Percentiles rank a stretch among this genome's conserved stretches.
phyloP scores from a whole-genome alignment of 2,888 invertebrate species.

The Synanthedon tipuliformis region DNA sequence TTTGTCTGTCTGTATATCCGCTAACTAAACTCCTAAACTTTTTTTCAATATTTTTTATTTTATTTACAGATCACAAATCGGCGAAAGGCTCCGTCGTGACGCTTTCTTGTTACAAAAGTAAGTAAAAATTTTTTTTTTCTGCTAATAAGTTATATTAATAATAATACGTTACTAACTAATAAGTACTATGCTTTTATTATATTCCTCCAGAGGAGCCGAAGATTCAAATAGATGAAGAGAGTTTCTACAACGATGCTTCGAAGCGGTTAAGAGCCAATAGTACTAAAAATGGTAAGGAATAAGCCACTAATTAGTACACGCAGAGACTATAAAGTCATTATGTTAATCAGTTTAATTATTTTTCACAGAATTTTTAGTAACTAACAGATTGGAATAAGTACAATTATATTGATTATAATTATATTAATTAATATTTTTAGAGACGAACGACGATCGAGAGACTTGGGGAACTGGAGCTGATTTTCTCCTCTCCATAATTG shows the following conservation, averaged over 20 bases:
- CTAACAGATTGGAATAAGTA: not conserved
- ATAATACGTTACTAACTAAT: not conserved
- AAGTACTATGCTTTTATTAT: not conserved
- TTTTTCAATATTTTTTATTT: too few species aligned
- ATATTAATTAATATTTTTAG: constrained; percentile 12
- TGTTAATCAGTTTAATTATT: not conserved
- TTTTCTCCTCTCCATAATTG: constrained; percentile 85
- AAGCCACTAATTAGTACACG: too few species aligned
- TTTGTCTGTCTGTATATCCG: too few species aligned
- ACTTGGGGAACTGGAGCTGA: constrained; percentile 86
- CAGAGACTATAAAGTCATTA: too few species aligned
- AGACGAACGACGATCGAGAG: constrained; percentile 73
- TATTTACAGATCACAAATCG: constrained; percentile 70
- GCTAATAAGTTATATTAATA: not conserved
- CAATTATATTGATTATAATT: not conserved
- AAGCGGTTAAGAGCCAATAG: constrained; percentile 47
- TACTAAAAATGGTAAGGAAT: constrained; percentile 38
- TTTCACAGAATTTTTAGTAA: not conserved
- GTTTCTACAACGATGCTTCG: constrained; percentile 42
- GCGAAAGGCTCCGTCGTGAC: constrained; percentile 70
- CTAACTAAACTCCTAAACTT: not conserved
- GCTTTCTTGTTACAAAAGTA: constrained; percentile 72
- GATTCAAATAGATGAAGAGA: constrained; percentile 58
- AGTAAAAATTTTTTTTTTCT: constrained; percentile 26
- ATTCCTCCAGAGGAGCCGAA: constrained; percentile 61